Conservation (phyloP, 2,797 vertebrate genomes). For the Hemibagrus guttatus region DNA sequence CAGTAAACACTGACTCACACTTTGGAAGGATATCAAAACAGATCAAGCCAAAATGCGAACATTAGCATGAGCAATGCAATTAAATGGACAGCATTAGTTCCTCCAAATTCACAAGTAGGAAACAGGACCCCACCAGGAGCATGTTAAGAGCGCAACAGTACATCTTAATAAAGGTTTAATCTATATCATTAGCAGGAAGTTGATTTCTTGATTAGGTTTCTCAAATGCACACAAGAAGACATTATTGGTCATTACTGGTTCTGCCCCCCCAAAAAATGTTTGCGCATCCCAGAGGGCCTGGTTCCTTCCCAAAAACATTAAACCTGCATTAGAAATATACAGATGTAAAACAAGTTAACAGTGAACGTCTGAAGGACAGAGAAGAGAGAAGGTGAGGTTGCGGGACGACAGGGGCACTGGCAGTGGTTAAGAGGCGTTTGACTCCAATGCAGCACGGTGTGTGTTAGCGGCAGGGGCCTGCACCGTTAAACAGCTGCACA, state of each 20-base stretch:
- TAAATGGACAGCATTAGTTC: neutral
- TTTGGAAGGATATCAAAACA: neutral
- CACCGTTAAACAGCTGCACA: constrained; percentile 85
- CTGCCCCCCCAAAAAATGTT: no score
- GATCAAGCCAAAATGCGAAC: neutral
- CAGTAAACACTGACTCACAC: neutral
- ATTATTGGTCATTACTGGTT: neutral
- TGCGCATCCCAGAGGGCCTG: neutral
- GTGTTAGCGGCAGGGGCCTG: constrained; percentile 72
- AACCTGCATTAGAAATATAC: neutral
- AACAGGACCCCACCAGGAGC: neutral
- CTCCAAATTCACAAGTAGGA: neutral
- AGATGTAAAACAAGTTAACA: neutral
- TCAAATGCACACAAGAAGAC: neutral
- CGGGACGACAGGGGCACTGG: constrained; percentile 55
- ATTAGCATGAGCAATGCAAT: neutral
- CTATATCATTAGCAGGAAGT: neutral
- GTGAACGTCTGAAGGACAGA: constrained; percentile 28
- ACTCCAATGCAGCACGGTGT: constrained; percentile 56
- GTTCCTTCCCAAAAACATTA: neutral
- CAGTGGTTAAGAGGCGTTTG: constrained; percentile 59
- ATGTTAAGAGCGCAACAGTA: neutral
- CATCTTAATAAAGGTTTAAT: neutral
- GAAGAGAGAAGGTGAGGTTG: constrained; percentile 47
- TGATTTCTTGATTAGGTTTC: neutral